Percentiles rank a stretch among this genome's conserved stretches.
These are phyloP conservation scores for Eupsilia transversa DNA, from an alignment of 2,888 invertebrate genomes.

Conservation along the genomic window DNA sequence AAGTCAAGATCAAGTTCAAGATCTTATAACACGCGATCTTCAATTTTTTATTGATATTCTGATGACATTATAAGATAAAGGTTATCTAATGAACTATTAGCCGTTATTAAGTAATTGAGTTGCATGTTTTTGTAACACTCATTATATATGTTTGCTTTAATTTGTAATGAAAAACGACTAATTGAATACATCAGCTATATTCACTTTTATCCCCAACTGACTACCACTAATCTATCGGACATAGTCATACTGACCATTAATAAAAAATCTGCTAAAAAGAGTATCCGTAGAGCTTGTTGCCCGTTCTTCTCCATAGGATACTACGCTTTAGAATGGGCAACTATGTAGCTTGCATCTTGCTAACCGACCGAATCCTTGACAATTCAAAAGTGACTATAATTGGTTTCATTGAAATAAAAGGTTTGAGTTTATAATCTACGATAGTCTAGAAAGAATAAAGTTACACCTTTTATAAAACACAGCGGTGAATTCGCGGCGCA, in stretches of 20 bases:
- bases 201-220: not conserved
- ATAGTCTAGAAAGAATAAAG: not conserved
- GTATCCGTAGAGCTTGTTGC: too few species aligned
- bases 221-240: too few species aligned
- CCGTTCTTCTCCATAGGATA: too few species aligned
- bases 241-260: not conserved
- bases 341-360: too few species aligned
- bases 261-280: too few species aligned
- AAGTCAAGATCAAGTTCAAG: too few species aligned
- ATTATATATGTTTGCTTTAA: not conserved
- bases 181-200: not conserved
- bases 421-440: too few species aligned
- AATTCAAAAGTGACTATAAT: too few species aligned
- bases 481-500: slow-evolving; percentile 47
- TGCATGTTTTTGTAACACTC: not conserved
- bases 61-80: not conserved
- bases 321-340: too few species aligned
- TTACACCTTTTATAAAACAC: not conserved
- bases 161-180: not conserved
- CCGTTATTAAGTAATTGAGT: not conserved
- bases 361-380: too few species aligned
- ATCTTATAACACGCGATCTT: slow-evolving; percentile 23
- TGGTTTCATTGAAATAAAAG: too few species aligned
- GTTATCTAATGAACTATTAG: not conserved
- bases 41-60: not conserved